These are phyloP conservation scores for Julus scandinavius DNA, from an alignment of 2,888 invertebrate species.

Conservation along the genomic window DNA sequence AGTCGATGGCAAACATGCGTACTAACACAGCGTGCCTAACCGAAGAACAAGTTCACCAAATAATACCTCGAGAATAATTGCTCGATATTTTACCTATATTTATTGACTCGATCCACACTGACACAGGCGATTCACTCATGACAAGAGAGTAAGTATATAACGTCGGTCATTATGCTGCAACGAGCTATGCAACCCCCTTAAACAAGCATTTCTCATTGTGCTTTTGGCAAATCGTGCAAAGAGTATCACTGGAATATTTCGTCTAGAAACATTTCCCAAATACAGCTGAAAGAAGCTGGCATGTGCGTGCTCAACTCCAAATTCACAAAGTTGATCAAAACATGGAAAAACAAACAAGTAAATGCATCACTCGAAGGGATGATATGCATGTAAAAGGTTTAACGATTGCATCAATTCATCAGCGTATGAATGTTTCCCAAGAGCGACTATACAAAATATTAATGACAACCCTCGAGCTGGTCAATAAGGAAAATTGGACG, in stretches of 20 bases:
- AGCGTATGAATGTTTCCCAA: not conserved
- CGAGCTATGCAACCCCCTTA: not conserved
- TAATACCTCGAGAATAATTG: not conserved
- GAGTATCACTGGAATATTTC: not conserved
- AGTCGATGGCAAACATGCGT: conserved; percentile 37
- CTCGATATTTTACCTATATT: conserved; percentile 12
- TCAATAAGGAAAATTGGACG: conserved; percentile 23
- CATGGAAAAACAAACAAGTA: conserved; percentile 31
- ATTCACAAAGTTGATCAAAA: conserved; percentile 34
- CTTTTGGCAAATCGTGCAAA: conserved; percentile 35
- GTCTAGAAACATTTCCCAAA: not conserved
- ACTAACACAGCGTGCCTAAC: conserved; percentile 6
- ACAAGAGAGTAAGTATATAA: not conserved
- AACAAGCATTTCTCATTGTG: conserved; percentile 34
- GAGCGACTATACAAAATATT: conserved; percentile 22
- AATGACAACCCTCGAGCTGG: conserved; percentile 25
- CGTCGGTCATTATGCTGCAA: not conserved
- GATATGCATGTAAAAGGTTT: not conserved
- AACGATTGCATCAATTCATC: not conserved
- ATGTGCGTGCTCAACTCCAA: not conserved
- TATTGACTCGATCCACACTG: not conserved
- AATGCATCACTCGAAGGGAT: conserved; percentile 17
- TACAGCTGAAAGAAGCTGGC: not conserved
- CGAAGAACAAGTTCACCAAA: not conserved
- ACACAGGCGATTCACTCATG: not conserved